phyloP scores from a whole-genome alignment of 2,797 vertebrate species.

The Echeneis naucrates region DNA sequence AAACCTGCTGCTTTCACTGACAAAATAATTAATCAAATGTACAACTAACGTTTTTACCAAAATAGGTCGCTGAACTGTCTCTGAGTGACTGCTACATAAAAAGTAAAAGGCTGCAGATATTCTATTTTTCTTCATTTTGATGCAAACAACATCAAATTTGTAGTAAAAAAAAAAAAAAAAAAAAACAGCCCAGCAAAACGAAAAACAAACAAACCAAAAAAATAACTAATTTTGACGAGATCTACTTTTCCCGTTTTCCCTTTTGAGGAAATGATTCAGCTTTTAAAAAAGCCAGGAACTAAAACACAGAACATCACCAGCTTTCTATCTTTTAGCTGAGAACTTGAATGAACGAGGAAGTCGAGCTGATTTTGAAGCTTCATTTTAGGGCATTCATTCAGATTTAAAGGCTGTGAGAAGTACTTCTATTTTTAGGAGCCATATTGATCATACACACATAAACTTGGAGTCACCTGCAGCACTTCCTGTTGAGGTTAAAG shows the following conservation, averaged over 20 bases:
- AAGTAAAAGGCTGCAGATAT: neutral
- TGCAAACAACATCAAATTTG: neutral
- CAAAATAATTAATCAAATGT: neutral
- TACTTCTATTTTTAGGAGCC: slow-evolving; percentile 14
- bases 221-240: too few species aligned
- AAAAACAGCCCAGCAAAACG: too few species aligned
- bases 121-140: neutral
- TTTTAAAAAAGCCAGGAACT: neutral
- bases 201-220: too few species aligned
- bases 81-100: neutral
- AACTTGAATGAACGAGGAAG: too few species aligned
- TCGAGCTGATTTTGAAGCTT: slow-evolving; percentile 13
- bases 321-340: too few species aligned
- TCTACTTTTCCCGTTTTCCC: too few species aligned
- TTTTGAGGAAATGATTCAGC: neutral
- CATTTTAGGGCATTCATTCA: slow-evolving; percentile 16
- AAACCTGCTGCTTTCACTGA: neutral
- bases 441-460: neutral
- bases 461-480: slow-evolving; percentile 7
- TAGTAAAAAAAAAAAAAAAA: too few species aligned
- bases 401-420: slow-evolving; percentile 27
- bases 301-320: neutral
- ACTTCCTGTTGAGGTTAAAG: neutral
- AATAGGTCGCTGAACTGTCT: too few species aligned
- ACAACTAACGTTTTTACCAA: neutral